Evolutionary conservation across 2,888 invertebrate species (phyloP), one percentile per base, ranked within the genome.

Genomic region (Furcula furcula): DNA sequence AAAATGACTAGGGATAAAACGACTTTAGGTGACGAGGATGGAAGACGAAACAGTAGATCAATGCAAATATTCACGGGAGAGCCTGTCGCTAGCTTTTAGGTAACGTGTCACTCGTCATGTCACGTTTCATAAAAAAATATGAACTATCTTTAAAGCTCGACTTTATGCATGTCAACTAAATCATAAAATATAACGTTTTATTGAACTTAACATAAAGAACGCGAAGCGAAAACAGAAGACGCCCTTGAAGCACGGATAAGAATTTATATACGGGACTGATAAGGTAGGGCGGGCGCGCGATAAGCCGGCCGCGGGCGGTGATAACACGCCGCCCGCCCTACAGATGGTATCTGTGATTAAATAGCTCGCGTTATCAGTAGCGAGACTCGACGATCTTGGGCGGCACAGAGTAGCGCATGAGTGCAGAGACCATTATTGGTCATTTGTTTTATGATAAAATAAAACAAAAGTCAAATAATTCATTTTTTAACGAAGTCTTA

Each of bases 331-430:
- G 69, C 76, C 79, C 76, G 78, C 77, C 76, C 80, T 56, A 48
- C 60, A 61, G 79, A 82, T 83, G 67, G 56, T 77, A 80, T 82
- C 81, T 78, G 69, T 80, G 84, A 84, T 84, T 81, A 84, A 83
- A 82, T 79, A 81, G 80, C 81, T 55, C 55, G 67, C 63, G 61
- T 72, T 84, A 84, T 83, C 84, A 69, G 65, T 51, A 46, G 56
- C 65, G 57, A 54, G 67, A 58, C 56, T 62, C 56, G 63, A 64
- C 68, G 68, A 76, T 79, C 79, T 76, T 72, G 61, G 65, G 47
- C 41, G 43, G 50, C 30, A 33, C 38, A 81, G 79, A 67, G 63
- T 65, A 71, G 43, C 51, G 26, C 10, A 7, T n/a, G n/a, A n/a
- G n/a, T n/a, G n/a, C n/a, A n/a, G n/a, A n/a, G n/a, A n/a, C n/a